These are phyloP conservation scores for Tachina grossa DNA, from an alignment of 2,888 invertebrate genomes.

Conservation along the genomic window DNA sequence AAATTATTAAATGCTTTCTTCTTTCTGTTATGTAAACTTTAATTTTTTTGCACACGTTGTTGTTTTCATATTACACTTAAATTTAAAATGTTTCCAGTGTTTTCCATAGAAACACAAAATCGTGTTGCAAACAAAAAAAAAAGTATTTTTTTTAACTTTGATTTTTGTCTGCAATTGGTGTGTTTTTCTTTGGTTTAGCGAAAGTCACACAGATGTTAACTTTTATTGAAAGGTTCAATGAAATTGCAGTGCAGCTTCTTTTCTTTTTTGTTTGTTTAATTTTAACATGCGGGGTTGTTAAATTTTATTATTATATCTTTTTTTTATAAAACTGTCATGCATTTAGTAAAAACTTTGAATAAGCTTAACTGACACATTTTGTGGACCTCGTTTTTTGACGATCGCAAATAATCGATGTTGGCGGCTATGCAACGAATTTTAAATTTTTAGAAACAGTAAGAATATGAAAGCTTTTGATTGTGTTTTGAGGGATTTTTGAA, in stretches of 20 bases:
- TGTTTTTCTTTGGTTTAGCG: slow-evolving; percentile 17
- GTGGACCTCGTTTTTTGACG: no score
- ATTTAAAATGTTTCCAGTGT: slow-evolving; percentile 11
- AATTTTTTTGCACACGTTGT: background rate
- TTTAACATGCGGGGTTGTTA: background rate
- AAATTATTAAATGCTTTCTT: background rate
- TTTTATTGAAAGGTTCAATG: slow-evolving; percentile 63
- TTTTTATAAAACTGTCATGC: background rate
- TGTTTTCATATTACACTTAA: background rate
- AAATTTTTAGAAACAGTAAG: no score
- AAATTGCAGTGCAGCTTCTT: slow-evolving; percentile 33
- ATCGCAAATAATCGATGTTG: no score
- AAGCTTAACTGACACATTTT: no score
- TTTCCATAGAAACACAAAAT: background rate
- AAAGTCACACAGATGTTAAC: slow-evolving; percentile 61
- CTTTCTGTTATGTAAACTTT: slow-evolving; percentile 38
- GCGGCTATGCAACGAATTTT: no score
- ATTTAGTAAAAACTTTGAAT: background rate
- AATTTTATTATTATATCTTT: background rate
- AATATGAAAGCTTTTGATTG: no score
- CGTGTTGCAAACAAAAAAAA: slow-evolving; percentile 11
- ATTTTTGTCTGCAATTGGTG: background rate
- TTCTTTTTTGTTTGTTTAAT: background rate
- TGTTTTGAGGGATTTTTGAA: no score
- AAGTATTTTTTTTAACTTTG: background rate